Evolutionary conservation across 2,797 vertebrate genomes (phyloP).

Genomic region (Calcarius lapponicus): DNA sequence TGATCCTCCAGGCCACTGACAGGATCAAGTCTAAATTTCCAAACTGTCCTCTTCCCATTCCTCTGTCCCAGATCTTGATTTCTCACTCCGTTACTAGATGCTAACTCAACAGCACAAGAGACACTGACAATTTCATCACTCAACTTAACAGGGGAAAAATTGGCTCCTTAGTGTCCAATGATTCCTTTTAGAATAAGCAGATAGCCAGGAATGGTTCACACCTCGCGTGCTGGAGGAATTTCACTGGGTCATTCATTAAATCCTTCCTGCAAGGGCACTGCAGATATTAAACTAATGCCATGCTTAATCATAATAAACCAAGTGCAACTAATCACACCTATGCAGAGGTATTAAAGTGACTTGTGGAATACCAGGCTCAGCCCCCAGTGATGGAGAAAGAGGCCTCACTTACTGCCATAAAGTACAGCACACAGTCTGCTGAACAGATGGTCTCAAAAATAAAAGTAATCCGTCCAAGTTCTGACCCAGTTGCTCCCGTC

Average conservation of each 20-base stretch:
- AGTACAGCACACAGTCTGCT: conserved; percentile 93
- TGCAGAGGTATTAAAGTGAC: neutral
- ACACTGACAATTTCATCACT: neutral
- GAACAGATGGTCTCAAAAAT: conserved; percentile 92
- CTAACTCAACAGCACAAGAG: neutral
- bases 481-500: conserved; percentile 82
- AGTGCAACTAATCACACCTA: neutral
- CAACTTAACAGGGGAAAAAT: neutral
- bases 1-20: neutral
- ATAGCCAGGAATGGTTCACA: neutral
- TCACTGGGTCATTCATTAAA: neutral
- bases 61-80: neutral
- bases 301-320: neutral
- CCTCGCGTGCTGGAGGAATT: neutral
- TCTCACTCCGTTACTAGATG: neutral
- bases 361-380: neutral
- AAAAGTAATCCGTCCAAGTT: conserved; percentile 92
- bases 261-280: neutral
- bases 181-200: neutral
- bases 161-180: neutral
- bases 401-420: conserved; percentile 91
- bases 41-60: neutral
- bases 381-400: neutral
- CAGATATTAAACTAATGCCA: neutral
- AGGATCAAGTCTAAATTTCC: neutral